Percentiles rank a stretch among this genome's conserved stretches.
Conservation (phyloP, 2,797 vertebrate genomes). For the Leptodactylus fallax region DNA sequence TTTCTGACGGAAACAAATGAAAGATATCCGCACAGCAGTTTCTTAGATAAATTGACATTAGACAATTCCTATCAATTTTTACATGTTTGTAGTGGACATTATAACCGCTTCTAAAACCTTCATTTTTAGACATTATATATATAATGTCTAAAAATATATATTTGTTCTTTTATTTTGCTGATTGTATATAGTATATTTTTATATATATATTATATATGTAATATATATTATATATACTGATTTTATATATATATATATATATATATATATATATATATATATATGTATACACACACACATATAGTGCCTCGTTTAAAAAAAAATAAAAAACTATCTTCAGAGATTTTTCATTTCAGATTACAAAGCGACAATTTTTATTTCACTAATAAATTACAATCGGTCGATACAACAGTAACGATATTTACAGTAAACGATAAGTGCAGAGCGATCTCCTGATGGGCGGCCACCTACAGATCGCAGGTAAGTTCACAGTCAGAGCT, state of each 20-base stretch:
- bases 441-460: not conserved
- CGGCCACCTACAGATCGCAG: not conserved
- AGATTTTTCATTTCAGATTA: constrained; percentile 5
- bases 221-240: too few species aligned
- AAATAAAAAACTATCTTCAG: not conserved
- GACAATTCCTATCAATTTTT: not conserved
- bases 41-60: too few species aligned
- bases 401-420: not conserved
- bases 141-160: too few species aligned
- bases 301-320: not conserved
- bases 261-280: not conserved
- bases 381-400: constrained; percentile 48
- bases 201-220: too few species aligned
- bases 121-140: too few species aligned
- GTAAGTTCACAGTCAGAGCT: constrained; percentile 29
- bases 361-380: not conserved
- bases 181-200: too few species aligned
- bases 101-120: too few species aligned
- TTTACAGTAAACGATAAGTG: constrained; percentile 48
- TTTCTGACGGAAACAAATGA: too few species aligned
- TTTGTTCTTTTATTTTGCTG: too few species aligned
- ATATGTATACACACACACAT: not conserved
- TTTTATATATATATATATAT: not conserved
- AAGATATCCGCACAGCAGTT: too few species aligned
- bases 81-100: too few species aligned